These are phyloP conservation scores for Lemur catta DNA, from an alignment of 2,797 vertebrate species.

Conservation along the genomic window DNA sequence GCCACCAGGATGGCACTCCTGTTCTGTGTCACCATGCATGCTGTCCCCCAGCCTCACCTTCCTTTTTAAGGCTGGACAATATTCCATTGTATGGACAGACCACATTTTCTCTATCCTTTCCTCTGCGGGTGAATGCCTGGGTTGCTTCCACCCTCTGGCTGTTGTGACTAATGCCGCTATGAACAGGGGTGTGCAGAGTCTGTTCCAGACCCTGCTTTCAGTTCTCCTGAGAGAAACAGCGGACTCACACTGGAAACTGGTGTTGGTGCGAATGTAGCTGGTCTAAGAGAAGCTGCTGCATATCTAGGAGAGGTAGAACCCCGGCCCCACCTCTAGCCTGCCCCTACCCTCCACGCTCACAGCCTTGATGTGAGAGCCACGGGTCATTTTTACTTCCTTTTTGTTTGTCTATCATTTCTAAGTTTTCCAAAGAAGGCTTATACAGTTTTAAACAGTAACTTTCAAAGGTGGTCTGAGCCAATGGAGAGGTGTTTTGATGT, in stretches of 20 bases:
- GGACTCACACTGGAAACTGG: background rate
- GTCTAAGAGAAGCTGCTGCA: background rate
- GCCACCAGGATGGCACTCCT: background rate
- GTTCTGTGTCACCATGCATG: background rate
- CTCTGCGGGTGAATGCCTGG: background rate
- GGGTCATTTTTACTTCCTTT: background rate
- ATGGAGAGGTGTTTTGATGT: accelerated
- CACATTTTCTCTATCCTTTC: background rate
- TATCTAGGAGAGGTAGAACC: background rate
- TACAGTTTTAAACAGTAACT: background rate
- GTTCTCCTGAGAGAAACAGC: background rate
- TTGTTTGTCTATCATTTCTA: background rate
- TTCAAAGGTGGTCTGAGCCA: background rate
- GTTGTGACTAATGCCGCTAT: background rate
- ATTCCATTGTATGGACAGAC: background rate
- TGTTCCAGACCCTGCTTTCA: background rate
- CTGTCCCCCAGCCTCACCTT: background rate
- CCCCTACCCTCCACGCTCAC: background rate
- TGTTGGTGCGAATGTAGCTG: too few species aligned
- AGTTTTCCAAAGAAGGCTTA: background rate
- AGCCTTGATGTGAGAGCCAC: background rate
- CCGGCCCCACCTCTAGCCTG: too few species aligned
- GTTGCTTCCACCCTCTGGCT: background rate
- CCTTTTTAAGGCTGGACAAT: background rate
- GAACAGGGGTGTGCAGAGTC: too few species aligned